phyloP scores from a whole-genome alignment of 2,888 invertebrate species.

The Aphidoletes aphidimyza region DNA sequence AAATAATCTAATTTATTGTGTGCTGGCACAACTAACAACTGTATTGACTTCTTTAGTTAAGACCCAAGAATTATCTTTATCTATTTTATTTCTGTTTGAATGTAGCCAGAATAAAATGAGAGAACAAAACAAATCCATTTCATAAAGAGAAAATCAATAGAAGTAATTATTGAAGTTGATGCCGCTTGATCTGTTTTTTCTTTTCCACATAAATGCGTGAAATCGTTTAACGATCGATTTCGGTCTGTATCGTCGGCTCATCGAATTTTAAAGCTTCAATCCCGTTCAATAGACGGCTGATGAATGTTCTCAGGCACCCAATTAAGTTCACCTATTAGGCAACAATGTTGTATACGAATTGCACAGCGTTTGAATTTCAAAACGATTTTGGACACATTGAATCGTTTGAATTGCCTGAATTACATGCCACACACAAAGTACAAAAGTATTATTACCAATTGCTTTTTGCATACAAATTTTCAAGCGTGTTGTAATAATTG shows the following conservation, averaged over 20 bases:
- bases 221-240: neutral
- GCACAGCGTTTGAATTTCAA: neutral
- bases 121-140: constrained; percentile 1
- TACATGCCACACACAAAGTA: too few species aligned
- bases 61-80: neutral
- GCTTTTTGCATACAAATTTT: constrained; percentile 19
- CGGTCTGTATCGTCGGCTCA: neutral
- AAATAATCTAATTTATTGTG: constrained; percentile 33
- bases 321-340: constrained; percentile 24
- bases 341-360: neutral
- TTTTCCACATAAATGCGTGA: neutral
- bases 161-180: constrained; percentile 33
- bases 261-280: neutral
- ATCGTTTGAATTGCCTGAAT: neutral
- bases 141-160: neutral
- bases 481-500: neutral
- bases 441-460: neutral
- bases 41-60: neutral
- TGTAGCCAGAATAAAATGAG: neutral
- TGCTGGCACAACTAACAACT: neutral
- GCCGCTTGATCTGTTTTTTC: neutral
- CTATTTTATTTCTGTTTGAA: too few species aligned
- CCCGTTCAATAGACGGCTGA: neutral
- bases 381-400: neutral
- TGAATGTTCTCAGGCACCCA: neutral